Percentiles rank a stretch among this genome's conserved stretches.
Conservation (phyloP, 1,140 invertebrate genomes). For the Lethrus apterus region DNA sequence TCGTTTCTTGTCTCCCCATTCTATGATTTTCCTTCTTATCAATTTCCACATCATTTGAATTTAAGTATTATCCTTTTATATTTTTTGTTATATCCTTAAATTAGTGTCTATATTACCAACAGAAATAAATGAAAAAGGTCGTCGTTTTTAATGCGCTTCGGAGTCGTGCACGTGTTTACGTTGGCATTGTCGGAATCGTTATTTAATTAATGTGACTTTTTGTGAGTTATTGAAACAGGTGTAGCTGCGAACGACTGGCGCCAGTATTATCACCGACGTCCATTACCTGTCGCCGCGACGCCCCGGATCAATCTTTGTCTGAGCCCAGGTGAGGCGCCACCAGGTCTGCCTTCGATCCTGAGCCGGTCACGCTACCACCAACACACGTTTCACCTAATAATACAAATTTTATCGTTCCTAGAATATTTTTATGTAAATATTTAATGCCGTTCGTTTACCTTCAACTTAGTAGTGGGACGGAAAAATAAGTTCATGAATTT, state of each 20-base stretch:
- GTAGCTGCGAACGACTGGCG: conserved; percentile 8
- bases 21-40: no score
- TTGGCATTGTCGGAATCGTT: no score
- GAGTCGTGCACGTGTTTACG: no score
- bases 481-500: no score
- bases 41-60: not conserved
- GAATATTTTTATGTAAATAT: no score
- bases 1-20: no score
- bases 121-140: not conserved
- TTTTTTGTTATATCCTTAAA: not conserved
- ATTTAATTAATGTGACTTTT: no score
- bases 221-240: conserved; percentile 12
- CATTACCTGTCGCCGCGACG: conserved; percentile 18
- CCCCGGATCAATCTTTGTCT: conserved; percentile 17
- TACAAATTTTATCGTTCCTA: conserved; percentile 6
- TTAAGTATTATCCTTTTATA: not conserved
- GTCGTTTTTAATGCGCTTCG: not conserved
- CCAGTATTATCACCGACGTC: conserved; percentile 15
- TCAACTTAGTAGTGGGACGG: no score
- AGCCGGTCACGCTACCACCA: conserved; percentile 16
- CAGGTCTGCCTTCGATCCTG: conserved; percentile 20
- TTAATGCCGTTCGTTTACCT: no score
- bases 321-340: conserved; percentile 15
- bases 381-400: conserved; percentile 1
- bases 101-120: not conserved